A percentile compares a stretch with the other conserved stretches of the same genome.
Conservation (phyloP, 2,113 vertebrate genomes). For the Takifugu flavidus region DNA sequence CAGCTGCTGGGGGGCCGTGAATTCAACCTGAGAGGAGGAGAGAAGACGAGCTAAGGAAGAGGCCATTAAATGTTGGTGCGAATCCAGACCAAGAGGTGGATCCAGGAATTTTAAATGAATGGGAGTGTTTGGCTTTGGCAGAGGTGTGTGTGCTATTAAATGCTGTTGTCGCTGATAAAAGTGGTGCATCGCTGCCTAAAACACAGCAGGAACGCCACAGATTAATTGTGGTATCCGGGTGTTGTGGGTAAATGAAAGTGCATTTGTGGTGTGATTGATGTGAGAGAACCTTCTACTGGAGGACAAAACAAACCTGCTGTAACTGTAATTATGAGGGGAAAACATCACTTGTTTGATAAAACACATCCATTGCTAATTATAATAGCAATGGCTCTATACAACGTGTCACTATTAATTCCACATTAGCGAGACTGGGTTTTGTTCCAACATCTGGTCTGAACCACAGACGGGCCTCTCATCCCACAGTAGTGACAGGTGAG, state of each 20-base stretch:
- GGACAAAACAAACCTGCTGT: slow-evolving; percentile 2
- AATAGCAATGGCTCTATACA: neutral
- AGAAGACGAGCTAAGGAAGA: no score
- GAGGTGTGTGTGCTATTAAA: no score
- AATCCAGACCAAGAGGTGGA: no score
- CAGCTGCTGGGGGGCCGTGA: no score
- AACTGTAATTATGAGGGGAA: neutral
- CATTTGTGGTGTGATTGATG: neutral
- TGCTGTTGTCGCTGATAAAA: neutral
- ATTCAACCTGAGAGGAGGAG: no score
- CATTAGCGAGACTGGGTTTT: neutral
- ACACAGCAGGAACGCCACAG: neutral
- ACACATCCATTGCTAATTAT: neutral
- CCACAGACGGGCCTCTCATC: slow-evolving; percentile 2
- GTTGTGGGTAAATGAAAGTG: neutral
- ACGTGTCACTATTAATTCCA: neutral
- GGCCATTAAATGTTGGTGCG: no score
- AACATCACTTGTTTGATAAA: neutral
- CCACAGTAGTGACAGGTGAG: neutral
- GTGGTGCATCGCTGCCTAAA: neutral
- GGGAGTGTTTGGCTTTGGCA: no score
- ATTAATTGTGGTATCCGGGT: neutral
- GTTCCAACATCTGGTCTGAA: slow-evolving; percentile 5
- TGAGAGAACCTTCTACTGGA: neutral
- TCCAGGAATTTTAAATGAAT: no score